Base-by-base conservation (phyloP, 1,140 invertebrate species). In the Drosophila tani region DNA sequence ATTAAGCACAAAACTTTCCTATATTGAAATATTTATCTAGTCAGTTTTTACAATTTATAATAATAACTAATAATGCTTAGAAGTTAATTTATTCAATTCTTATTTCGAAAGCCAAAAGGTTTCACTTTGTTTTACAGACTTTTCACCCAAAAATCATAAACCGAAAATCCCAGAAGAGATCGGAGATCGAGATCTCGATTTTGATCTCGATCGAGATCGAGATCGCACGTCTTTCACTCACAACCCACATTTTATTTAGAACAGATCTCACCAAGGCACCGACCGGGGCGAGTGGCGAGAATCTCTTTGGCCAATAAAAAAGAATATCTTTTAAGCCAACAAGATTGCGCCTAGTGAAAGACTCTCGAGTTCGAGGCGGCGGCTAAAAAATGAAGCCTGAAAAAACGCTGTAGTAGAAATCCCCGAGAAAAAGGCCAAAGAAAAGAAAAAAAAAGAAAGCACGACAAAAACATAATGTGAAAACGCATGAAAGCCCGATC, bases 381-480 rank as follows among this genome's bases (percentile, higher is more conserved):
- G 38, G 50, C 32, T 49, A 21, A 35, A 17, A 45, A 46, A 46
- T 12, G 17, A 46, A 21, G 51, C 19, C 51, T 55, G 32, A 55
- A 55, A 55, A 55, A 32, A 3, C 21, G 21, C 21, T n/a, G 15
- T 67, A 66, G 67, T 81, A 85, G 82, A 85, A 85, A 84, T 85
- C 82, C 78, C 47, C 32, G 2, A 81, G 40, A 56, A 64, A 81
- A 66, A 21, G 17, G 35, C 38, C 49, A 43, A 21, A 43, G 29
- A 62, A 63, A n/a, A n/a, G n/a, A 53, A 24, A 69, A 75, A 75
- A 88, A 88, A 88, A 84, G 85, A 88, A 88, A 88, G 85, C 85
- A 88, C 81, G 85, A 90, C 85, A 88, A 90, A 90, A 90, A 90
- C 85, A 90, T 90, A 90, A 90, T 90, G 85, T 90, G 86, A 91